Evolutionary conservation across 2,888 invertebrate genomes (phyloP).

Genomic region (Spodoptera picta): DNA sequence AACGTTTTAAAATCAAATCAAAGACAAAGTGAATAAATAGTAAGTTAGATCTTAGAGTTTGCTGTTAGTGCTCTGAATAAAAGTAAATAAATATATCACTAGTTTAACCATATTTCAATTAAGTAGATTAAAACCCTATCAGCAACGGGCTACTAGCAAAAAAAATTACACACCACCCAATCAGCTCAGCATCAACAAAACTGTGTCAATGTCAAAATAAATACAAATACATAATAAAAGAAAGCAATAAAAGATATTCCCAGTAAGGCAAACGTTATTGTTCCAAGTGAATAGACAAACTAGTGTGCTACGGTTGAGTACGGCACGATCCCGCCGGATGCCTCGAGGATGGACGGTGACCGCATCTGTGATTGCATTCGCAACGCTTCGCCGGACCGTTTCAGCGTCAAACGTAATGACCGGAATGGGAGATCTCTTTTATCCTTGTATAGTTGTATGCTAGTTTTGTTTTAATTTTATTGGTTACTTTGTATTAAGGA

Average conservation of each 20-base stretch:
- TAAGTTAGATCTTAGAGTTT: too few relatives aligned
- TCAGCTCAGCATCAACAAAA: too few relatives aligned
- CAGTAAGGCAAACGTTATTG: constrained; percentile 42
- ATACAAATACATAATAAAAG: neutral
- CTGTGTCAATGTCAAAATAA: neutral
- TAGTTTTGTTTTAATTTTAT: neutral
- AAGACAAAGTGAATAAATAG: too few relatives aligned
- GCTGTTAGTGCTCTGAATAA: too few relatives aligned
- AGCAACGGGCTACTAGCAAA: too few relatives aligned
- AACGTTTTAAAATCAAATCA: too few relatives aligned
- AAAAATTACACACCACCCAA: too few relatives aligned
- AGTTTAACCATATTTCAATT: too few relatives aligned
- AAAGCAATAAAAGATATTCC: constrained; percentile 22
- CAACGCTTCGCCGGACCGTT: constrained; percentile 38
- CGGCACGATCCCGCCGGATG: constrained; percentile 40
- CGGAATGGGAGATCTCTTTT: constrained; percentile 36
- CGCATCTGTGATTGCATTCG: constrained; percentile 62
- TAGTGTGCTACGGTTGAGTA: constrained; percentile 40
- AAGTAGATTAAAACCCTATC: too few relatives aligned
- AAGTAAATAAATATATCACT: too few relatives aligned
- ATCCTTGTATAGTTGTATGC: constrained; percentile 26
- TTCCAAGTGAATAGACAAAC: constrained; percentile 43
- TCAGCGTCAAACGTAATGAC: constrained; percentile 45
- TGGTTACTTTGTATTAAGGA: too few relatives aligned
- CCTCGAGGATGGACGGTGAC: constrained; percentile 52